phyloP scores from a whole-genome alignment of 2,888 invertebrate genomes.

The Choristoneura rosaceana region DNA sequence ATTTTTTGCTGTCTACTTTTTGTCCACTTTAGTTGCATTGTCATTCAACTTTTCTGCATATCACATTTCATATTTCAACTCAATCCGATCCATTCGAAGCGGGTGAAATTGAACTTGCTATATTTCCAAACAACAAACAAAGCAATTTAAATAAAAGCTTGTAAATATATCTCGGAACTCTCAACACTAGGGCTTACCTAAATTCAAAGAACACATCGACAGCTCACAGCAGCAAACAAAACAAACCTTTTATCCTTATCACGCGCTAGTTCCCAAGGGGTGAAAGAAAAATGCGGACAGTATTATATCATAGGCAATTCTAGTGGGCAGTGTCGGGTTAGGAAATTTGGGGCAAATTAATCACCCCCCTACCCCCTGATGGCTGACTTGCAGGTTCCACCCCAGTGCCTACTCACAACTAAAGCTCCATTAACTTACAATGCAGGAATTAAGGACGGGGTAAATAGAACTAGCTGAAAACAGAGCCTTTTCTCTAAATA shows the following conservation, averaged over 20 bases:
- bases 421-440: slow-evolving; percentile 12
- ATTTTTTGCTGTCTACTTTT: too few species aligned
- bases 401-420: slow-evolving; percentile 8
- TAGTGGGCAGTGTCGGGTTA: slow-evolving; percentile 12
- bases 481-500: neutral
- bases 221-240: neutral
- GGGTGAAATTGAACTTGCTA: too few species aligned
- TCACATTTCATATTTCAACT: too few species aligned
- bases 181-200: too few species aligned
- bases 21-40: too few species aligned
- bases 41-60: too few species aligned
- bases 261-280: neutral
- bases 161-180: too few species aligned
- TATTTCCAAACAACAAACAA: too few species aligned
- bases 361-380: neutral
- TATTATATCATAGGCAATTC: neutral
- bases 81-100: too few species aligned
- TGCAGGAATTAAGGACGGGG: slow-evolving; percentile 9
- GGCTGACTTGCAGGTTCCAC: slow-evolving; percentile 23
- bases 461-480: slow-evolving; percentile 1
- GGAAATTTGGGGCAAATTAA: slow-evolving; percentile 18
- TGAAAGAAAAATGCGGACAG: neutral
- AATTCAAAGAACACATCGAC: too few species aligned
- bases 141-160: too few species aligned
- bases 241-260: neutral